phyloP scores from a whole-genome alignment of 2,888 invertebrate genomes.

The Maniola hyperantus region DNA sequence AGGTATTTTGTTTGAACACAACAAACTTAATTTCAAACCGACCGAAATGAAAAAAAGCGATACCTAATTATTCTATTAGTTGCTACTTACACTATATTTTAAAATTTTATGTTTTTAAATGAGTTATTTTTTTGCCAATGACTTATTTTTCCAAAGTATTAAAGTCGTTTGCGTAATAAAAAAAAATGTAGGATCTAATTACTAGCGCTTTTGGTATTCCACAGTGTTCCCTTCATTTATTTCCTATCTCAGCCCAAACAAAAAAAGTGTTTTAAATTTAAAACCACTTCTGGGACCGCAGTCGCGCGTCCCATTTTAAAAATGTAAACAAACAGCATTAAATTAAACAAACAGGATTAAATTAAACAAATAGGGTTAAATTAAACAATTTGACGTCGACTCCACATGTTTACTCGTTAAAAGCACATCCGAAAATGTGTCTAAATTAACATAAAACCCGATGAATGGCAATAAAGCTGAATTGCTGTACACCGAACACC shows the following conservation, averaged over 20 bases:
- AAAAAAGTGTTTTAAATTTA: conserved; percentile 6
- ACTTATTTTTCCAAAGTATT: too few relatives aligned
- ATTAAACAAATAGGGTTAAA: conserved; percentile 22
- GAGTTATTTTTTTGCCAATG: too few relatives aligned
- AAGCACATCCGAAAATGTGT: conserved; percentile 60
- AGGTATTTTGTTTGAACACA: too few relatives aligned
- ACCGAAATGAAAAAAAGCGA: too few relatives aligned
- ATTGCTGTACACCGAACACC: conserved; percentile 47
- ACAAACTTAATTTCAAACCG: too few relatives aligned
- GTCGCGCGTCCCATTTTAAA: conserved; percentile 1
- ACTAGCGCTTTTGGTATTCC: background rate
- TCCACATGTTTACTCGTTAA: conserved; percentile 46
- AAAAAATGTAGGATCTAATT: background rate
- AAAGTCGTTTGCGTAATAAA: too few relatives aligned
- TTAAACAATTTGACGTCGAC: conserved; percentile 18
- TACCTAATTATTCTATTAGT: too few relatives aligned
- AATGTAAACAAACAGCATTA: conserved; percentile 17
- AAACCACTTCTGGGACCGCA: conserved; percentile 22
- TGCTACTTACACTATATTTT: too few relatives aligned
- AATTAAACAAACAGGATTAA: conserved; percentile 22
- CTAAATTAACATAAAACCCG: conserved; percentile 63
- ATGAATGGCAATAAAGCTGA: conserved; percentile 59
- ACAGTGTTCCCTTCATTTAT: conserved; percentile 29
- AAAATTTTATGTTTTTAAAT: too few relatives aligned
- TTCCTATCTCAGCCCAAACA: background rate